These are phyloP conservation scores for Syngnathus acus DNA, from an alignment of 2,797 vertebrate genomes.

Conservation along the genomic window DNA sequence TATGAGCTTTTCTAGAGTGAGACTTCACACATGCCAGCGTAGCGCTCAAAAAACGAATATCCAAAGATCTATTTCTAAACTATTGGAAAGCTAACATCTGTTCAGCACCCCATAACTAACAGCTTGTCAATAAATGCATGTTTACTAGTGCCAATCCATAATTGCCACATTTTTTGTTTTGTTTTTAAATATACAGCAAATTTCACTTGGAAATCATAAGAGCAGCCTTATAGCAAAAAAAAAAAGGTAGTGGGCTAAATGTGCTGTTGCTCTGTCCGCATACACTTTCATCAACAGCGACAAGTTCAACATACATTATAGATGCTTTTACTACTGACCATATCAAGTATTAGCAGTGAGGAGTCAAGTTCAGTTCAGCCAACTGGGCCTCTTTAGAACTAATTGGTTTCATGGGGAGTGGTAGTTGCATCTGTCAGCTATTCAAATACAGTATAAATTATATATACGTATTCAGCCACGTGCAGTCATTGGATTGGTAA, in stretches of 20 bases:
- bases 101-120: background rate
- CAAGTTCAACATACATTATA: constrained; percentile 36
- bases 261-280: constrained; percentile 17
- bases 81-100: background rate
- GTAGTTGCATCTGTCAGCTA: too few species aligned
- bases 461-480: too few species aligned
- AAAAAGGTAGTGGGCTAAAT: constrained; percentile 3
- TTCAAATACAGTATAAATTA: background rate
- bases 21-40: background rate
- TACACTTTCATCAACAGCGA: constrained; percentile 11
- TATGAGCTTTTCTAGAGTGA: background rate
- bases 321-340: constrained; percentile 32
- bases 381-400: background rate
- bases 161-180: too few species aligned
- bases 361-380: constrained; percentile 44
- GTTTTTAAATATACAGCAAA: background rate
- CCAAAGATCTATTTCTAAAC: background rate
- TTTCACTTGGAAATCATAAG: background rate
- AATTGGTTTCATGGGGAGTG: background rate
- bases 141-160: background rate
- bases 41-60: background rate
- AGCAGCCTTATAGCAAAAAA: background rate
- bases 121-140: background rate
- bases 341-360: constrained; percentile 31
- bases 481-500: too few species aligned